Evolutionary conservation across 2,888 invertebrate genomes (phyloP).

Genomic region (Drosophila siamana): DNA sequence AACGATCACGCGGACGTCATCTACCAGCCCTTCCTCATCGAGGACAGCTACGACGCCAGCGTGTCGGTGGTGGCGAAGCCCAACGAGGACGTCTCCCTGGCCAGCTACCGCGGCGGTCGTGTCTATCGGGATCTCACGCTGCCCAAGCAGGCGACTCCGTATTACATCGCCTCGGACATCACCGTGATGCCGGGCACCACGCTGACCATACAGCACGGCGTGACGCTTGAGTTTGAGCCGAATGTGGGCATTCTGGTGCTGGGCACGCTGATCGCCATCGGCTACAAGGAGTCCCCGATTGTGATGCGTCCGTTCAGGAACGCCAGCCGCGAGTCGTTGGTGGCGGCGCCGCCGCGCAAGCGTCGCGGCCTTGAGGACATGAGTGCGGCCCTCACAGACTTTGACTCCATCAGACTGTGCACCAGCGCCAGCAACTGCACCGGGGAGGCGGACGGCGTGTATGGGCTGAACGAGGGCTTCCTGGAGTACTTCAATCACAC

Average conservation of each 20-base stretch:
- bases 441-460: slow-evolving; percentile 81
- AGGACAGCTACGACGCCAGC: slow-evolving; percentile 91
- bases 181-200: slow-evolving; percentile 98
- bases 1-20: slow-evolving; percentile 98
- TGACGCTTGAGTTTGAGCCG: slow-evolving; percentile 96
- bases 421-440: slow-evolving; percentile 90
- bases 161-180: slow-evolving; percentile 93
- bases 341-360: slow-evolving; percentile 58
- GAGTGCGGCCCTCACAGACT: slow-evolving; percentile 72
- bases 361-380: slow-evolving; percentile 87
- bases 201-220: slow-evolving; percentile 94
- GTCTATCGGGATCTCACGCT: slow-evolving; percentile 89
- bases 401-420: slow-evolving; percentile 91
- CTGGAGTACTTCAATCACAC: slow-evolving; percentile 98
- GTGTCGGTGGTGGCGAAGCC: slow-evolving; percentile 88
- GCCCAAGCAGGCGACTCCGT: slow-evolving; percentile 89
- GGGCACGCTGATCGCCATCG: slow-evolving; percentile 94
- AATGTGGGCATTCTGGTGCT: slow-evolving; percentile 98
- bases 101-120: slow-evolving; percentile 91
- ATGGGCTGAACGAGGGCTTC: slow-evolving; percentile 92
- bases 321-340: slow-evolving; percentile 70
- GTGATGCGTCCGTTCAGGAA: slow-evolving; percentile 89
- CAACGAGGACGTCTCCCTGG: slow-evolving; percentile 87
- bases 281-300: slow-evolving; percentile 91
- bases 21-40: slow-evolving; percentile 94